Evolutionary conservation across 2,113 vertebrate genomes (phyloP).

Genomic region (Columbina picui): DNA sequence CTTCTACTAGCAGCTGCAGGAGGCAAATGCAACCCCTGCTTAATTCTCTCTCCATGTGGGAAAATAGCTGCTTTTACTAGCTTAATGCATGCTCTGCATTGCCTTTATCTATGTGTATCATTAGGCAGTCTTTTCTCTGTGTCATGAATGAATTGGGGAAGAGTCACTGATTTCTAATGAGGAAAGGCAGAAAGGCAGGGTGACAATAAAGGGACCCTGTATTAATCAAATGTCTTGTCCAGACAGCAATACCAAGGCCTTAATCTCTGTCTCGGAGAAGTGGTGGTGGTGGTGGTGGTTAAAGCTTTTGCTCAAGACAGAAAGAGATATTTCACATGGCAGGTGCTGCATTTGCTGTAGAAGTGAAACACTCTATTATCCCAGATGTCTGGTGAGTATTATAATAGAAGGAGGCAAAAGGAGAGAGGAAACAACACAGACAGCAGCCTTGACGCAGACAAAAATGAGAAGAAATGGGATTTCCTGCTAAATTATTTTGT

Average conservation of each 20-base stretch:
- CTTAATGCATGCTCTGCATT: background rate
- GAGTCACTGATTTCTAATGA: conserved; percentile 54
- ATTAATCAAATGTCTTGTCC: conserved; percentile 8
- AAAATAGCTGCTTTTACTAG: conserved; percentile 14
- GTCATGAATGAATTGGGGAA: background rate
- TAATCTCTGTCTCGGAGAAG: conserved; percentile 28
- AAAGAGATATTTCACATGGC: background rate
- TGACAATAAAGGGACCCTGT: background rate
- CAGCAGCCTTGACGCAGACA: background rate
- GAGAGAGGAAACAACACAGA: background rate
- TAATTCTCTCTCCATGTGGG: background rate
- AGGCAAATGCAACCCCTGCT: background rate
- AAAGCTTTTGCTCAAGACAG: conserved; percentile 21
- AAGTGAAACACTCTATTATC: background rate
- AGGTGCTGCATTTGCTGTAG: conserved; percentile 16
- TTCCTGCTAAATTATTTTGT: background rate
- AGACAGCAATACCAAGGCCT: background rate
- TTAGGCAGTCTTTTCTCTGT: conserved; percentile 21
- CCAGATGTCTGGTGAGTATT: background rate
- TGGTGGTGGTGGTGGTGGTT: background rate
- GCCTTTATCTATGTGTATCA: background rate
- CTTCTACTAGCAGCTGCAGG: background rate
- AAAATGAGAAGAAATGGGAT: background rate
- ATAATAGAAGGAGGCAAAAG: background rate
- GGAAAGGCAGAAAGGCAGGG: conserved; percentile 20